Evolutionary conservation across 53 echinoderm and acorn worm species (phyloP).

Genomic region (Pentamera pediparva): DNA sequence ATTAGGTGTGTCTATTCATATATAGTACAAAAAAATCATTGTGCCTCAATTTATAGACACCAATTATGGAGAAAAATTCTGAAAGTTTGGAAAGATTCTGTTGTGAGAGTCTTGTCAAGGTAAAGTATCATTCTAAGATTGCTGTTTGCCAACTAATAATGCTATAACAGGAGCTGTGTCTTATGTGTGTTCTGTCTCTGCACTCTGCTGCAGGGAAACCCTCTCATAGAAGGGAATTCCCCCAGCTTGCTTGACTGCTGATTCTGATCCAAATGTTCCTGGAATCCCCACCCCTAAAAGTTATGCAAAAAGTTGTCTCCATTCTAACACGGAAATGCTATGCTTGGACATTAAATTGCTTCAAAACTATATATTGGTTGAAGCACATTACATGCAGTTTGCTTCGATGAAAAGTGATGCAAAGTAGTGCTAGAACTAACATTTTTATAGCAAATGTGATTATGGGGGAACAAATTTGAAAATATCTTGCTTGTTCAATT

Average conservation of each 20-base stretch:
- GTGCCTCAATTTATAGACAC: too few relatives aligned
- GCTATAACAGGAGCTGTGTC: constrained; percentile 15
- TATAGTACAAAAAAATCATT: too few relatives aligned
- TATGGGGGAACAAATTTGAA: background rate
- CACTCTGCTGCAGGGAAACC: background rate
- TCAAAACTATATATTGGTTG: too few relatives aligned
- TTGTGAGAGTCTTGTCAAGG: background rate
- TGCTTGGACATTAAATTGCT: background rate
- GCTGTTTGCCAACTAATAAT: constrained; percentile 31
- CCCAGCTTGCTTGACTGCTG: constrained; percentile 30
- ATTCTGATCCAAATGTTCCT: constrained; percentile 19
- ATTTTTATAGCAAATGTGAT: too few relatives aligned
- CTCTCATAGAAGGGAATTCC: background rate
- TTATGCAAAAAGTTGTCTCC: constrained; percentile 11
- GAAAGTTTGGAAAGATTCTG: background rate
- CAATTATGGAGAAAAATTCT: background rate
- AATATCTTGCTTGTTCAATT: background rate
- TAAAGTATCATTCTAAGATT: constrained; percentile 25
- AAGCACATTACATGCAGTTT: too few relatives aligned
- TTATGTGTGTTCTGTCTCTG: constrained; percentile 22
- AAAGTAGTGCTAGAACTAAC: too few relatives aligned
- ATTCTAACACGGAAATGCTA: constrained; percentile 21
- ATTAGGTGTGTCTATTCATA: background rate
- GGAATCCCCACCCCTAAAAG: background rate
- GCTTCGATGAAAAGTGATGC: too few relatives aligned